A percentile compares a stretch with the other conserved stretches of the same genome.
phyloP scores from a whole-genome alignment of 1,140 invertebrate genomes.

The Xylocopa sonorina region DNA sequence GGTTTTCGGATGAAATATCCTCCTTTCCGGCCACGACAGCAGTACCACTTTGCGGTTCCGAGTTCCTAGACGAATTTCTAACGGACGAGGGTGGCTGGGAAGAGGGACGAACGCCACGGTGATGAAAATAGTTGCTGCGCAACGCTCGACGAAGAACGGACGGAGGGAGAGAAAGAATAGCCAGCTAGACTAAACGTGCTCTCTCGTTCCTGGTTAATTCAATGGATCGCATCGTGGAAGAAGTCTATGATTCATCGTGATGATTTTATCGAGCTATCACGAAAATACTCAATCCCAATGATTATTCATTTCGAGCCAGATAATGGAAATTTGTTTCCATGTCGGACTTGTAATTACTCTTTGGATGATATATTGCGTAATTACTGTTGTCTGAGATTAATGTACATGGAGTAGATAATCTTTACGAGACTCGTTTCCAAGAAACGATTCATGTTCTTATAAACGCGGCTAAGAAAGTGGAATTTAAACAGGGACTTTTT shows the following conservation, averaged over 20 bases:
- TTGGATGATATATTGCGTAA: too few relatives aligned
- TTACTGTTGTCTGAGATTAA: too few relatives aligned
- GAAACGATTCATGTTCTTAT: too few relatives aligned
- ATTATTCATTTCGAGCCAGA: not conserved
- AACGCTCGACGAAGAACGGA: too few relatives aligned
- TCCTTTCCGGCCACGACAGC: conserved; percentile 15
- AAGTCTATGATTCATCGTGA: conserved; percentile 47
- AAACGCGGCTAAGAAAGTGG: too few relatives aligned
- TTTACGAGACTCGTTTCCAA: too few relatives aligned
- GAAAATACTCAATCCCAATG: conserved; percentile 1
- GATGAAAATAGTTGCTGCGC: not conserved
- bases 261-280: not conserved
- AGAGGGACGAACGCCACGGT: not conserved
- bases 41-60: conserved; percentile 53
- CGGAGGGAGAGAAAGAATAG: not conserved
- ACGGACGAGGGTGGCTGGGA: not conserved
- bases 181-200: conserved; percentile 48
- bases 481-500: too few relatives aligned
- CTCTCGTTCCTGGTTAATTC: conserved; percentile 55
- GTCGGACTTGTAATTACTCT: too few relatives aligned
- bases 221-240: conserved; percentile 43
- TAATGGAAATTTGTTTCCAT: not conserved
- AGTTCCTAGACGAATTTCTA: conserved; percentile 61
- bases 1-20: conserved; percentile 61
- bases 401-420: too few relatives aligned